Evolutionary conservation across 2,888 invertebrate genomes (phyloP), one percentile per base, ranked within the genome.

Genomic region (Xestobium rufovillosum): DNA sequence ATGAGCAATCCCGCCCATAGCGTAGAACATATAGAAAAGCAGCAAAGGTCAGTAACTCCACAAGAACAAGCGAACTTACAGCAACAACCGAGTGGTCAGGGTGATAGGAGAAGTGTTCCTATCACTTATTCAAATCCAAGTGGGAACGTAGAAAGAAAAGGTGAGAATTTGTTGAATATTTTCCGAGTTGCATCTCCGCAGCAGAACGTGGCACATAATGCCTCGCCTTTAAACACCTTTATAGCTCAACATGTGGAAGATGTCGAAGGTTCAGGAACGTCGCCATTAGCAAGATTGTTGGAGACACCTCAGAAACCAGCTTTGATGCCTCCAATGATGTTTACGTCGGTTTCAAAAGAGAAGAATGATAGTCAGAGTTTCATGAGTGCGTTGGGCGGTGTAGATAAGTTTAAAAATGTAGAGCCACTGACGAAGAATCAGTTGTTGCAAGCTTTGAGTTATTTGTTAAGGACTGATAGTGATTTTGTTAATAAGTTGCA

Each of bases 401-500:
- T 31, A n/a, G 37, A 34, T 4, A 34, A 8, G 19, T 4, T 14
- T 13, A 38, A 44, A 46, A 59, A 61, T 26, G 70, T 79, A 1
- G 84, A 87, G 61, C 86, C 89, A 10, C 71, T 94, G 33, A 91
- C 88, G 28, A 81, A 82, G 62, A 84, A 86, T 59, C 94, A 94
- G 63, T 72, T 94, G 42, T 78, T 87, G 19, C 90, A 92, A 68
- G 90, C 92, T 15, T 79, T 94, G 57, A 80, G 83, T 53, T 84
- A 90, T 68, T 72, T 94, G 39, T 70, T 92, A 39, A 83, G 86
- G 68, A 84, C 84, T 65, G 91, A 94, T 64, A 75, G 83, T 17
- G 85, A 86, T 49, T 94, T 94, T 68, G 78, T 90, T 19, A 82
- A 80, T 57, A 89, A 86, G 65, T 70, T 94, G 44, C 91, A 94